Evolutionary conservation across 2,113 vertebrate genomes (phyloP), one percentile per base, ranked within the genome.

Genomic region (Microcebus ravelobensis): DNA sequence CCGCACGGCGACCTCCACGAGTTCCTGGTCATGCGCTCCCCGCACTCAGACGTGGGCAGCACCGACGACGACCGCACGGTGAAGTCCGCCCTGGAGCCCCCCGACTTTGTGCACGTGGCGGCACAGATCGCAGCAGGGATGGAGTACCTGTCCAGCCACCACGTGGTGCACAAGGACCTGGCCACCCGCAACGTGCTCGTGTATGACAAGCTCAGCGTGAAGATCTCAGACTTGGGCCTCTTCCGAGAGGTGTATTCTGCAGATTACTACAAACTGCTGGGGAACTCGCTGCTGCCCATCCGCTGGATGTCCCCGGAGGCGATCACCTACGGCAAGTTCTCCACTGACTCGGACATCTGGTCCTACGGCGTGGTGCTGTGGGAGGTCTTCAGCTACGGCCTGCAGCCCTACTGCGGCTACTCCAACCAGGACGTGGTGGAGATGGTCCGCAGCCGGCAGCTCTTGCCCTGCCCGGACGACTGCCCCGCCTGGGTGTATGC

Each of bases 241-340:
- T 99, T 99, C 97, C 99, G 99, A 7, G 99, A 99, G 68, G 99
- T 99, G 85, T 99, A 99, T 23, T 99, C 99, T 3, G 99, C 99
- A 2, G 99, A 99, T 97, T 99, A 99, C 98, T 99, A 99, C 98
- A 99, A 99, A 96, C 98, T 99, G 59, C 98, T 99, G 98, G 99
- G 99, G 17, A 98, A 98, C 52, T 99, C 98, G 8, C 99, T 99
- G 71, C 99, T 99, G 90, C 99, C 99, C 27, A 99, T 99, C 65
- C 99, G 99, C 25, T 99, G 99, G 99, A 99, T 99, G 99, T 99
- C 99, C 9, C 99, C 99, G 1, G 99, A 99, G 96, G 99, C 99
- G 18, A 99, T 99, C n/a, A 98, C 99, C 96, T 99, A 99, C 6
- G 99, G 99, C 70, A 99, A 99, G 97, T 99, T 99, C 97, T 99